phyloP scores from a whole-genome alignment of 37 sponge, comb jelly and placozoan species.

The Bolinopsis microptera region DNA sequence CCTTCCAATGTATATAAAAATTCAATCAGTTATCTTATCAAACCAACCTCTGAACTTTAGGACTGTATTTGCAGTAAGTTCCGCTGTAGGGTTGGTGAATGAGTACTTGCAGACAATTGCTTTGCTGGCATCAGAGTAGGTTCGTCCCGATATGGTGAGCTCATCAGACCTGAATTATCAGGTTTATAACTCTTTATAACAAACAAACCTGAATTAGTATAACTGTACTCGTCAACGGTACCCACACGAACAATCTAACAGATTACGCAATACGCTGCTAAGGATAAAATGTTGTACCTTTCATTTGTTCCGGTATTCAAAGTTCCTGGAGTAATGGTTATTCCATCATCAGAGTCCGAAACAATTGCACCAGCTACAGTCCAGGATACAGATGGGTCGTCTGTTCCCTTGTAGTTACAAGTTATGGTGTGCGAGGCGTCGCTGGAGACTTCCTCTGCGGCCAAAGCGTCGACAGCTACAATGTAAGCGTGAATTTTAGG shows the following conservation, averaged over 20 bases:
- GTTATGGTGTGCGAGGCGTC: background rate
- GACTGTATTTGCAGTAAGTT: background rate
- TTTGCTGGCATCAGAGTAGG: constrained; percentile 30
- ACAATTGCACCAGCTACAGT: background rate
- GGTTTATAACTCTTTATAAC: too few relatives aligned
- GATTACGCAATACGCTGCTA: background rate
- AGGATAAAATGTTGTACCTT: background rate
- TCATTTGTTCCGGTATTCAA: background rate
- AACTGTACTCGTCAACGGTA: too few relatives aligned
- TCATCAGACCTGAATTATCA: background rate
- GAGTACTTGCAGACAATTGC: background rate
- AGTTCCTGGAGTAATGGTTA: background rate
- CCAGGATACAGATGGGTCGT: background rate
- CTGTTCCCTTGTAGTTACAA: background rate
- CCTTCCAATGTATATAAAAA: too few relatives aligned
- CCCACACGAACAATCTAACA: too few relatives aligned
- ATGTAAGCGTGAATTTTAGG: background rate
- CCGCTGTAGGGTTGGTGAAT: background rate
- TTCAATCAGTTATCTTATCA: too few relatives aligned
- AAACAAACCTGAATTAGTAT: too few relatives aligned
- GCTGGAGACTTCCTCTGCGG: background rate
- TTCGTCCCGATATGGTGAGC: background rate
- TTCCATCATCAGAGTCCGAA: background rate
- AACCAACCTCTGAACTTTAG: background rate
- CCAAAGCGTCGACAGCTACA: background rate